These are phyloP conservation scores for Hucho hucho DNA, from an alignment of 2,113 vertebrate genomes.

Conservation along the genomic window DNA sequence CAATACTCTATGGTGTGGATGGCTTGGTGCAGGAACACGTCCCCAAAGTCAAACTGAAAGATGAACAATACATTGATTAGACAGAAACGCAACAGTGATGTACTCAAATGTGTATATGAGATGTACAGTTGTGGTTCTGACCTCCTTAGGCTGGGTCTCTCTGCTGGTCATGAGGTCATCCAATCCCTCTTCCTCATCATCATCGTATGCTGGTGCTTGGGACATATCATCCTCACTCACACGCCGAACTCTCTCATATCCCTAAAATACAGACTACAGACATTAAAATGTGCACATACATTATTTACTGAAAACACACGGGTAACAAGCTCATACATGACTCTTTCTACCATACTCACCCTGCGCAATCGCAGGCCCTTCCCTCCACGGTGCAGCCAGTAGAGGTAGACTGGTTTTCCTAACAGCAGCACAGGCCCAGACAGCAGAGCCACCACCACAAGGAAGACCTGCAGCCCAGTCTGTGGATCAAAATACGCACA, in stretches of 20 bases:
- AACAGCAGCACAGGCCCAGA: conserved; percentile 89
- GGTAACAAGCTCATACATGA: no score
- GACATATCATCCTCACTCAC: conserved; percentile 91
- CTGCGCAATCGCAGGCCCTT: conserved; percentile 82
- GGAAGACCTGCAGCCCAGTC: conserved; percentile 83
- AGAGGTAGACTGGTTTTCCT: conserved; percentile 90
- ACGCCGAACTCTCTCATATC: conserved; percentile 88
- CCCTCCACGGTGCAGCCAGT: conserved; percentile 86
- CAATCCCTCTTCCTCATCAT: conserved; percentile 85
- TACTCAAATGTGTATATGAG: no score
- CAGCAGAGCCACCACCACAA: conserved; percentile 81
- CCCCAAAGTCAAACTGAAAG: conserved; percentile 84
- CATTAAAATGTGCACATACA: no score
- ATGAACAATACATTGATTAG: no score
- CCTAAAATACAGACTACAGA: conserved; percentile 65
- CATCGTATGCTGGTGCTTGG: conserved; percentile 76
- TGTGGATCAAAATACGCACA: conserved; percentile 52
- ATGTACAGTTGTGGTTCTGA: conserved; percentile 44
- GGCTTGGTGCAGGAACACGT: conserved; percentile 87
- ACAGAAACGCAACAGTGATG: no score
- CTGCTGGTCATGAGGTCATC: conserved; percentile 67
- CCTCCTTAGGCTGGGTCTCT: conserved; percentile 79
- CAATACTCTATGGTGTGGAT: conserved; percentile 98
- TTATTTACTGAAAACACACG: no score
- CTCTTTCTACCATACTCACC: conserved; percentile 69